These are phyloP conservation scores for Pempheris klunzingeri DNA, from an alignment of 2,797 vertebrate species.

Conservation along the genomic window DNA sequence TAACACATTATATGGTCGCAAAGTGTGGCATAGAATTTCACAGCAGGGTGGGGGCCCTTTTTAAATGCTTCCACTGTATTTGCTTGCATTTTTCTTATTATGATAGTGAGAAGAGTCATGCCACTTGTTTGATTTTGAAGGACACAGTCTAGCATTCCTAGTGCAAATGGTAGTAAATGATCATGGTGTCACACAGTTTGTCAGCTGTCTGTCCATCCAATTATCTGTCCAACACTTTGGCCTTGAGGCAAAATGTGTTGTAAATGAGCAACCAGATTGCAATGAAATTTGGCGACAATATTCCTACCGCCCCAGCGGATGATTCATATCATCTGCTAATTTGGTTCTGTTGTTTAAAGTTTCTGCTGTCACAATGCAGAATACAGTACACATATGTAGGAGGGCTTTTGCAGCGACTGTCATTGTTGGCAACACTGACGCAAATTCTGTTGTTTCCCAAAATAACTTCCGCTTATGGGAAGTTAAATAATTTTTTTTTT, in stretches of 20 bases:
- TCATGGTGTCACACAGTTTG: background rate
- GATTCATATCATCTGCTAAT: conserved; percentile 65
- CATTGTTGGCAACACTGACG: conserved; percentile 40
- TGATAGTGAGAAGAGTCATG: background rate
- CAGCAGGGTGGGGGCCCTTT: background rate
- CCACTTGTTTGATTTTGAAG: conserved; percentile 7
- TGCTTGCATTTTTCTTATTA: too few relatives aligned
- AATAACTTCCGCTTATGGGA: conserved; percentile 2
- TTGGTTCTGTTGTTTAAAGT: conserved; percentile 51
- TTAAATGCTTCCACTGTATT: background rate
- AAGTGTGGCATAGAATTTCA: background rate
- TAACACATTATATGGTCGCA: too few relatives aligned
- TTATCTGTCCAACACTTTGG: conserved; percentile 23
- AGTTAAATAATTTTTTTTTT: too few relatives aligned
- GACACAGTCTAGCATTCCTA: background rate
- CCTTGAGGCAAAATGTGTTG: background rate
- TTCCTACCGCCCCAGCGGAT: conserved; percentile 27
- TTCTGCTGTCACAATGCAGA: conserved; percentile 58
- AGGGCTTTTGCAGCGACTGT: conserved; percentile 47
- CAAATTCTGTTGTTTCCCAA: conserved; percentile 8
- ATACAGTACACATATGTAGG: conserved; percentile 44
- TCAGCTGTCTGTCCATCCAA: conserved; percentile 12
- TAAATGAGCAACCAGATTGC: conserved; percentile 31
- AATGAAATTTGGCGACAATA: conserved; percentile 25
- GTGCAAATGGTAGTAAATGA: background rate